These are phyloP conservation scores for Falco columbarius DNA, from an alignment of 2,797 vertebrate species.

Conservation along the genomic window DNA sequence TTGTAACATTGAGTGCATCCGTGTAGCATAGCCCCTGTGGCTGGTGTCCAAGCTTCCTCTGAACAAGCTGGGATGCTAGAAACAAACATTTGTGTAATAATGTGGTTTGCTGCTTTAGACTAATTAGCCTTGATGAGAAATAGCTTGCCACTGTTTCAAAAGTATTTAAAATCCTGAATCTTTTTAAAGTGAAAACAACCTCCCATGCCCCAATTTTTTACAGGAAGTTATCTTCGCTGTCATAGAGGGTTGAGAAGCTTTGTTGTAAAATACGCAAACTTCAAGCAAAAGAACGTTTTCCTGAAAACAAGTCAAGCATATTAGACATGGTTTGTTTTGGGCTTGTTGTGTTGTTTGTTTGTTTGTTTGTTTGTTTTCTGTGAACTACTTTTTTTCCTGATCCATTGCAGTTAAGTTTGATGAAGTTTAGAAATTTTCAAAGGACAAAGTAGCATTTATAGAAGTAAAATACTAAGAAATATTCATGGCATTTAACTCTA, in stretches of 20 bases:
- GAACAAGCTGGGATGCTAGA: not conserved
- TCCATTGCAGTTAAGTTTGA: not conserved
- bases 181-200: not conserved
- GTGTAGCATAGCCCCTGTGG: not conserved
- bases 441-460: not conserved
- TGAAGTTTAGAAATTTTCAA: not conserved
- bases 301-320: not conserved
- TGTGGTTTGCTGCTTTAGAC: not conserved
- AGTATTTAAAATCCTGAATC: not conserved
- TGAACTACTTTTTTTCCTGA: rapidly evolving
- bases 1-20: not conserved
- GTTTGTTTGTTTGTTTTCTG: not conserved
- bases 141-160: not conserved
- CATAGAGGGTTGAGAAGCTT: not conserved
- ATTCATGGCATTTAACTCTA: not conserved
- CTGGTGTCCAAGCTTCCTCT: not conserved
- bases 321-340: not conserved
- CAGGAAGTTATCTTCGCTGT: not conserved
- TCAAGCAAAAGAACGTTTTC: not conserved
- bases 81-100: not conserved
- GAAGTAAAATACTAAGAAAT: not conserved
- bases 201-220: not conserved
- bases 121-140: not conserved
- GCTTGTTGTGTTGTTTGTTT: not conserved
- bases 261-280: not conserved